Conservation (phyloP, 2,113 vertebrate species). For the Illadopsis cleaveri region DNA sequence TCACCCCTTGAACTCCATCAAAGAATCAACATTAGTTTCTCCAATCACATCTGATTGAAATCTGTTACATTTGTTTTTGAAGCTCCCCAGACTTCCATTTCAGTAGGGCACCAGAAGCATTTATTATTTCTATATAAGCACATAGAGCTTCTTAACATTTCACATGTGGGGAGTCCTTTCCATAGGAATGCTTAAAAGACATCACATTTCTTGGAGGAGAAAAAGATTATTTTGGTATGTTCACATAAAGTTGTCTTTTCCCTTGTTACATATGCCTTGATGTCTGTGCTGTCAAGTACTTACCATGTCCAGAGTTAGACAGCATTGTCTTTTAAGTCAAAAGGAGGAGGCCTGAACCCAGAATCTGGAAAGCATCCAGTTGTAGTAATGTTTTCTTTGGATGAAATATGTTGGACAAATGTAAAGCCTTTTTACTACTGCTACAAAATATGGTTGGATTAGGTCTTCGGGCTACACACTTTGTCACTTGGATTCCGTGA, state of each 20-base stretch:
- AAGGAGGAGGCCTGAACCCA: background rate
- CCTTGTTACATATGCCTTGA: background rate
- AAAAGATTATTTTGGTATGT: background rate
- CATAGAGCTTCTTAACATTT: background rate
- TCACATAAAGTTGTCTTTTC: background rate
- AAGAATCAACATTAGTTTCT: background rate
- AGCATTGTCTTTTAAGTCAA: background rate
- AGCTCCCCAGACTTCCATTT: background rate
- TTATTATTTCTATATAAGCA: background rate
- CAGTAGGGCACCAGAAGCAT: background rate
- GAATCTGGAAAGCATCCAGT: background rate
- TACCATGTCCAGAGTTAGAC: background rate
- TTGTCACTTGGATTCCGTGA: background rate
- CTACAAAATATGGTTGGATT: background rate
- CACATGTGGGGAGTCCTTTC: background rate
- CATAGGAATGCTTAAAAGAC: background rate
- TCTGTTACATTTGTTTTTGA: background rate
- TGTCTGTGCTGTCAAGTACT: background rate
- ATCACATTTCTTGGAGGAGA: background rate
- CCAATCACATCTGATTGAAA: background rate
- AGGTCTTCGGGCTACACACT: background rate
- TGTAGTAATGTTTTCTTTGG: background rate
- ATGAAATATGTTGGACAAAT: background rate
- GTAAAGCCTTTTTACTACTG: conserved; percentile 5
- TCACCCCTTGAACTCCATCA: background rate